Base-by-base conservation (phyloP, 2,113 vertebrate species). In the Puntigrus tetrazona region DNA sequence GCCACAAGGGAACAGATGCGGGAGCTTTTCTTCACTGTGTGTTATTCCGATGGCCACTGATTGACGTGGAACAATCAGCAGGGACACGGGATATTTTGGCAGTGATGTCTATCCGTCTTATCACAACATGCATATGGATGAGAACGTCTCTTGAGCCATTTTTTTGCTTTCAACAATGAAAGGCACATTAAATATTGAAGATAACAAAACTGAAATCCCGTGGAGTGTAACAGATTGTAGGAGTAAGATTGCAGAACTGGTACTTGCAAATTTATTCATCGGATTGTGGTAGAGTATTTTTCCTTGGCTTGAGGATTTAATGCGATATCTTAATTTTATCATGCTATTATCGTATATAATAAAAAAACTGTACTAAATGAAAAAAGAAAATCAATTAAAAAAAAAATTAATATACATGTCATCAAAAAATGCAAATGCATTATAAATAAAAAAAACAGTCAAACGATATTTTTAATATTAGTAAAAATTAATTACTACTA, bases 81-180 rank as follows among this genome's bases (percentile, higher is more conserved):
- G 79, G 79, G 79, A 81, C 45, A n/a, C 10, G 31, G 65, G 79
- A 52, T 52, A 70, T 81, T 81, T 55, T 81, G 63, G 45, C 63
- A 70, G 41, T 22, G 31, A 47, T 9, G 22, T 70, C 63, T 52
- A 67, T 81, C 29, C 22, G 20, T 70, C 29, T 81, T 81, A 81
- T 81, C 79, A 34, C 11, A 69, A 38, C 79, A 81, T 81, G 79
- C 79, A 70, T 81, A 81, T 81, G 79, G 79, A 81, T 81, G 79
- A 80, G 78, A 80, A 65, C 5, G 31, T 36, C 79, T 81, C 79
- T 34, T 5, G 47, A 36, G 29, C 18, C 8, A n/a, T 43, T 31
- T 6, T 27, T 61, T 55, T 50, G 27, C 9, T 22, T 27, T 79
- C 76, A 57, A 78, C 61, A 57, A 72, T 41, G 75, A 69, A 84